A percentile compares a stretch with the other conserved stretches of the same genome.
These are phyloP conservation scores for Sebastes diaconus DNA, from an alignment of 2,797 vertebrate genomes.

Conservation along the genomic window DNA sequence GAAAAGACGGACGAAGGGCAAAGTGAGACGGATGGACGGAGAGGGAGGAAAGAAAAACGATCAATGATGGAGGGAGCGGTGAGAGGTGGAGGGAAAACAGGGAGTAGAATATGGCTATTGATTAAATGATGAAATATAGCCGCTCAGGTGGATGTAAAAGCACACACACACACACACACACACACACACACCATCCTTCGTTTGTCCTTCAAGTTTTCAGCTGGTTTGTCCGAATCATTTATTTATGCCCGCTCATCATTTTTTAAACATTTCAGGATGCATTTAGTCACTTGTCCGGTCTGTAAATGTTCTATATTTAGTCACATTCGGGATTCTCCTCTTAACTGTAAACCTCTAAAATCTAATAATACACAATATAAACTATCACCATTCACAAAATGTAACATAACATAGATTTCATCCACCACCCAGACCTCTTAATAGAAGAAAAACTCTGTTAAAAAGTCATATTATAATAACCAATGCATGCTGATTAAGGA, in stretches of 20 bases:
- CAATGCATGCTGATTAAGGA: background rate
- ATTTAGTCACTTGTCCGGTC: background rate
- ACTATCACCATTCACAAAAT: background rate
- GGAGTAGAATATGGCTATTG: conserved; percentile 44
- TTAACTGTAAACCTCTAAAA: background rate
- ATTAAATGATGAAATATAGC: conserved; percentile 56
- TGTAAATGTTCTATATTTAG: background rate
- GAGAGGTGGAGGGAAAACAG: conserved; percentile 1
- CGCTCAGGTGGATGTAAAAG: conserved; percentile 26
- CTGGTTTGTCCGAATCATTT: background rate
- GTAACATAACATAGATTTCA: background rate
- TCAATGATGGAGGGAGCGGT: conserved; percentile 23
- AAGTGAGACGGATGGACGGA: conserved; percentile 45
- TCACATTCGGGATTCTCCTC: background rate
- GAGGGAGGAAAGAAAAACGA: background rate
- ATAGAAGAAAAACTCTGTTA: background rate
- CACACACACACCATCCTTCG: conserved; percentile 24
- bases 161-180: background rate
- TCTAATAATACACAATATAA: background rate
- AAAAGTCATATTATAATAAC: background rate
- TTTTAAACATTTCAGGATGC: background rate
- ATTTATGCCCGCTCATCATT: conserved; percentile 19
- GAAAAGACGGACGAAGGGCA: conserved; percentile 34
- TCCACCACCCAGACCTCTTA: background rate
- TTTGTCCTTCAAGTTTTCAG: conserved; percentile 30